Evolutionary conservation across 2,113 vertebrate species (phyloP).

Genomic region (Cynopterus brachyotis): DNA sequence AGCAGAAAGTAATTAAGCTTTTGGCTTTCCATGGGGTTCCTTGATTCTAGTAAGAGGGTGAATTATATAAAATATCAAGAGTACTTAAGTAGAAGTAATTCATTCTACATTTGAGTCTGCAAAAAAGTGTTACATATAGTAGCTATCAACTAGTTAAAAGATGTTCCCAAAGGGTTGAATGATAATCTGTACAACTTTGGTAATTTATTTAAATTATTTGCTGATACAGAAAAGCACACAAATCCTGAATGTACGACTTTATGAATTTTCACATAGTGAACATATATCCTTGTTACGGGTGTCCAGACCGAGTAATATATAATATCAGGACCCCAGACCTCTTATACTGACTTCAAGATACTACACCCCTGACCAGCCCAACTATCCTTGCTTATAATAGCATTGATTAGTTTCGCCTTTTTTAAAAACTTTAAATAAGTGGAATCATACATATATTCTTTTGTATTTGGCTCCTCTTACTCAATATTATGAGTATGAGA

Average conservation of each 20-base stretch:
- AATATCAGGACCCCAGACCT: neutral
- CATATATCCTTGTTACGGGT: neutral
- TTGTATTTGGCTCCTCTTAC: too few species aligned
- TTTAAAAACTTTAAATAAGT: neutral
- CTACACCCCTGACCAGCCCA: neutral
- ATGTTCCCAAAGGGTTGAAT: too few species aligned
- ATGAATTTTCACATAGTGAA: neutral
- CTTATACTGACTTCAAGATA: neutral
- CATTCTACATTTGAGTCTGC: too few species aligned
- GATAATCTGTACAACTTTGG: neutral
- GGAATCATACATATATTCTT: neutral
- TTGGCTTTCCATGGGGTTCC: neutral
- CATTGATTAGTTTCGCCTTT: neutral
- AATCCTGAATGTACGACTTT: neutral
- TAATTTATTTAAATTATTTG: neutral
- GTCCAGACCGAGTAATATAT: neutral
- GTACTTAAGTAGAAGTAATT: neutral
- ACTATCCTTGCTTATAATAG: neutral
- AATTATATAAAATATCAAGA: neutral
- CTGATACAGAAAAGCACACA: too few species aligned
- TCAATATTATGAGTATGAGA: neutral
- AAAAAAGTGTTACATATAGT: too few species aligned
- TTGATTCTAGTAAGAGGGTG: neutral
- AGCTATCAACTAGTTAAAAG: too few species aligned
- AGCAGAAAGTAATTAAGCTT: slow-evolving; percentile 5